Conservation (phyloP, 2,888 invertebrate species). For the Alviniconcha strummeri region DNA sequence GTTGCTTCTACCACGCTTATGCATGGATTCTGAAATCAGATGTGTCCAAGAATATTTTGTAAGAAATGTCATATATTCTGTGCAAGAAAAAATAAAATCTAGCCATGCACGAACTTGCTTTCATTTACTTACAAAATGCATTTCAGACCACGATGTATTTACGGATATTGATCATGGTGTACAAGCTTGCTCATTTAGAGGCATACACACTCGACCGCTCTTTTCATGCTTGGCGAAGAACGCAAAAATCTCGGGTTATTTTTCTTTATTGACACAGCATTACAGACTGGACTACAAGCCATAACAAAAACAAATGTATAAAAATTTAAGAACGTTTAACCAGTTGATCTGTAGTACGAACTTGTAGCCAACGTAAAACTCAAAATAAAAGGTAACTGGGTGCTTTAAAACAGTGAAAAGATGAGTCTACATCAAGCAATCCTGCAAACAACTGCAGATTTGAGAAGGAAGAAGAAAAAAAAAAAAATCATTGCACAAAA, state of each 20-base stretch:
- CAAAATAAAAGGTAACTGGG: not conserved
- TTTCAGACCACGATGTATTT: no score
- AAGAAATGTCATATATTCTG: no score
- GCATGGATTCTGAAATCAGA: no score
- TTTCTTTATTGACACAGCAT: slow-evolving; percentile 60
- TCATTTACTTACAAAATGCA: no score
- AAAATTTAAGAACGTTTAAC: slow-evolving; percentile 8
- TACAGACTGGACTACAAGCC: slow-evolving; percentile 62
- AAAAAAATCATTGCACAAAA: slow-evolving; percentile 32
- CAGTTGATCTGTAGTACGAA: slow-evolving; percentile 15
- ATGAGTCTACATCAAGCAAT: slow-evolving; percentile 17
- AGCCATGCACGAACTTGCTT: no score
- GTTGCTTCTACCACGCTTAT: no score
- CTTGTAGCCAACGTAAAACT: slow-evolving; percentile 4
- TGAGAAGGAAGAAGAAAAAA: not conserved
- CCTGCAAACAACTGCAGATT: slow-evolving; percentile 16
- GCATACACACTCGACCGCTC: no score
- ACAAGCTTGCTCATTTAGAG: no score
- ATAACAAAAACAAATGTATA: slow-evolving; percentile 28
- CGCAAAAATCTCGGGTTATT: not conserved
- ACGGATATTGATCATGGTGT: no score
- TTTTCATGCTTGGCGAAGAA: no score
- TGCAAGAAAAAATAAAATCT: no score
- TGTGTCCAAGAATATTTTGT: no score
- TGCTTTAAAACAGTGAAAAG: slow-evolving; percentile 18